Percentiles rank a stretch among this genome's conserved stretches.
These are phyloP conservation scores for Apotomis turbidana DNA, from an alignment of 2,888 invertebrate species.

Conservation along the genomic window DNA sequence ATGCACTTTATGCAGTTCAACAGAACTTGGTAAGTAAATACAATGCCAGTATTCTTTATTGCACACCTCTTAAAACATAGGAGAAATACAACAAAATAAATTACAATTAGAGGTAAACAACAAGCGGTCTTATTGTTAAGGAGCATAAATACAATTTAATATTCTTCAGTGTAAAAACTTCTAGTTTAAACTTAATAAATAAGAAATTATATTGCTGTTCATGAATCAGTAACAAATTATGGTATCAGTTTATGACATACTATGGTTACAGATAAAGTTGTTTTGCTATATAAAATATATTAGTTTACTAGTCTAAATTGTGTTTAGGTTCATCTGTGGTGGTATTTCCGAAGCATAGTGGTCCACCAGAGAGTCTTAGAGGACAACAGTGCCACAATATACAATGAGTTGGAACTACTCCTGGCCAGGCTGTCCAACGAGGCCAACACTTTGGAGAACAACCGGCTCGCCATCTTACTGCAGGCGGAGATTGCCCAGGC, in stretches of 20 bases:
- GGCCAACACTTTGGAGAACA: conserved; percentile 59
- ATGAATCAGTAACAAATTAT: no score
- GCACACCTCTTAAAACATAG: no score
- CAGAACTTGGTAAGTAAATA: conserved; percentile 66
- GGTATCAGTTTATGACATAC: no score
- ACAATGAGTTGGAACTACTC: conserved; percentile 82
- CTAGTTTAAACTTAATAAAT: no score
- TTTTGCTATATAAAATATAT: no score
- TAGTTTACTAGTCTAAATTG: background rate
- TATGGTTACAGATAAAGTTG: no score
- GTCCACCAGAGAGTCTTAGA: conserved; percentile 91
- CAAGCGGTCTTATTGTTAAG: no score
- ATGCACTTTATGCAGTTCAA: conserved; percentile 61
- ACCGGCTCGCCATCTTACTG: conserved; percentile 70
- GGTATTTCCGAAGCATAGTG: conserved; percentile 89
- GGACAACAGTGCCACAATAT: conserved; percentile 88
- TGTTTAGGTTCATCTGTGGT: conserved; percentile 83
- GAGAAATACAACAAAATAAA: no score
- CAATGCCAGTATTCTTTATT: background rate
- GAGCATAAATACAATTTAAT: conserved; percentile 39
- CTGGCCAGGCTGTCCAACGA: conserved; percentile 74
- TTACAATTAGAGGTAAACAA: no score
- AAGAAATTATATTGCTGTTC: no score
- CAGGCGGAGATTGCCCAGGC: conserved; percentile 85
- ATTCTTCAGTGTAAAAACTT: no score